Conservation (phyloP, 2,797 vertebrate genomes). For the Benthosema pterotum region DNA sequence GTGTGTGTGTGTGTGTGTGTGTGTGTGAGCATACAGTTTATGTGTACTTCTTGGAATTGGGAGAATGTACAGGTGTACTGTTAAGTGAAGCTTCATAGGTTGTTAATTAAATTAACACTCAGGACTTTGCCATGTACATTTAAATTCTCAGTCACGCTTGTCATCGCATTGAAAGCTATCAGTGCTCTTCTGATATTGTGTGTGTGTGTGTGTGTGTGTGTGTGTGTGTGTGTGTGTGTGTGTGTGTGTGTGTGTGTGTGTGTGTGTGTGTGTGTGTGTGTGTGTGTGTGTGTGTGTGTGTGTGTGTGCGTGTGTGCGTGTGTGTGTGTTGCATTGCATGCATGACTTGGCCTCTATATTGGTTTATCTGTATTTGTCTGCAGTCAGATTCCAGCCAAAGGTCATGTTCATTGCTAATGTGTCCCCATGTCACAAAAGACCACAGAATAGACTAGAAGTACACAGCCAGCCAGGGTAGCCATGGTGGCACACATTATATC, state of each 20-base stretch:
- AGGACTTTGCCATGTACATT: slow-evolving; percentile 47
- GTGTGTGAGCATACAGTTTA: too few relatives aligned
- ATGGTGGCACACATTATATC: slow-evolving; percentile 46
- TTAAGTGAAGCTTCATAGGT: slow-evolving; percentile 47
- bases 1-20: too few relatives aligned
- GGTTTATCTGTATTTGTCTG: slow-evolving; percentile 23
- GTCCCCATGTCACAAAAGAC: slow-evolving; percentile 17
- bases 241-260: neutral
- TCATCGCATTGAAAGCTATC: slow-evolving; percentile 36
- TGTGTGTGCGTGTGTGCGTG: slow-evolving; percentile 22
- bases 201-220: slow-evolving; percentile 22
- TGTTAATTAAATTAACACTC: slow-evolving; percentile 20
- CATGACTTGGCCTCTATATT: too few relatives aligned
- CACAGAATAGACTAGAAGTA: slow-evolving; percentile 25
- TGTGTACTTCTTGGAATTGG: neutral
- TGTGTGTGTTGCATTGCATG: neutral
- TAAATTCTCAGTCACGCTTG: slow-evolving; percentile 52
- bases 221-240: neutral
- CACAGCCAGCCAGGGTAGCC: slow-evolving; percentile 5
- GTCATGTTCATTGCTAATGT: slow-evolving; percentile 5
- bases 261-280: slow-evolving; percentile 1
- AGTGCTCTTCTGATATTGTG: neutral
- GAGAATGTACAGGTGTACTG: slow-evolving; percentile 31
- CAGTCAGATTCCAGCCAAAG: slow-evolving; percentile 9
- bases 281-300: slow-evolving; percentile 9